Base-by-base conservation (phyloP, 2,888 invertebrate genomes). In the Uloborus plumipes region DNA sequence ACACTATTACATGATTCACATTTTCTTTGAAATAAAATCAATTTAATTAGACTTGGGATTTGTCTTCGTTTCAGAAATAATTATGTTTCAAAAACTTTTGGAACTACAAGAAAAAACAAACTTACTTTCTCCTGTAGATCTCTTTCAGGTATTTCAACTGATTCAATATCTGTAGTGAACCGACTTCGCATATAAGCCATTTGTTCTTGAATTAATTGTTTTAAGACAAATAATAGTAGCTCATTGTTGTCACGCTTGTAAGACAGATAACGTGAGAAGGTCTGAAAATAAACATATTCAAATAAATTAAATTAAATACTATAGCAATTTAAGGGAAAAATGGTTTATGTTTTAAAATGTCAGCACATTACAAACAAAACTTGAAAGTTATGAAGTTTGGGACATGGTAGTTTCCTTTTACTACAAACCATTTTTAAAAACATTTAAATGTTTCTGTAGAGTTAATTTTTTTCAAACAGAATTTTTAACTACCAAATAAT, bases 221-320 rank as follows among this genome's bases (percentile, higher is more conserved):
- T 94, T 72, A 99, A 91, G 86, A 99, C 94, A 90, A 97, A 99
- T 90, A 98, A 95, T 0, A 99, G 90, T 31, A 99, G 91, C 88
- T 99, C 99, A 87, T 97, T 95, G 91, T 98, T 96, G 89, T 99
- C 98, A 88, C 96, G 95, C 88, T 96, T 96, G 92, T 94, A 99
- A 0, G 95, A 91, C 65, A 99, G 91, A 90, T 97, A 98, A 86
- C 95, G 94, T 87, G 95, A 94, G 93, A 99, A 99, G 87, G 94
- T 94, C 94, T 96, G 91, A 7, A 91, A 91, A 84, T 87, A 86
- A 84, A 86, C 49, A 47, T 16, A 65, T 16, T 26, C 1, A 18
- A n/a, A 55, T 39, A 7, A 1, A 39, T 39, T 11, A 39, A 39
- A 11, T 39, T 39, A 39, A 7, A 39, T 39, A 39, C 9, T 39